Percentiles rank a stretch among this genome's conserved stretches.
These are phyloP conservation scores for Phyllotis vaccarum DNA, from an alignment of 2,797 vertebrate species.

Conservation along the genomic window DNA sequence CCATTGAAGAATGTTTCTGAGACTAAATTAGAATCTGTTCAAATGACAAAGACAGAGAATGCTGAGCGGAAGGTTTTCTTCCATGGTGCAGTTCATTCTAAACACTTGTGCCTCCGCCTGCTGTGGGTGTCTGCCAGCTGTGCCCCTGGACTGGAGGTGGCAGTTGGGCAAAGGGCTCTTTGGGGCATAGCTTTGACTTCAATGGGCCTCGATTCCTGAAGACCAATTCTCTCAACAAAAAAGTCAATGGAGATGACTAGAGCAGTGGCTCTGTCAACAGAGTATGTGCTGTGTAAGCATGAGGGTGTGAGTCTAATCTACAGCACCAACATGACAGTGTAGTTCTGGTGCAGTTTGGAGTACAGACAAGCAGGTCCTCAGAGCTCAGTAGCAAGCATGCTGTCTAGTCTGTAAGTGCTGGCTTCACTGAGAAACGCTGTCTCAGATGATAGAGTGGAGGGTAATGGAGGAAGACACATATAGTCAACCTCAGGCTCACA, in stretches of 20 bases:
- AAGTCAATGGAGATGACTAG: not conserved
- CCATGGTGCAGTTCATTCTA: not conserved
- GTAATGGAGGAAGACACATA: not conserved
- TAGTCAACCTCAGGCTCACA: not conserved
- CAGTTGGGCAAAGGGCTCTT: not conserved
- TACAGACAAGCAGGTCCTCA: not conserved
- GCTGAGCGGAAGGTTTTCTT: slow-evolving; percentile 13
- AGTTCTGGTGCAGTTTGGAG: not conserved
- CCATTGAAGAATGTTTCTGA: slow-evolving; percentile 65
- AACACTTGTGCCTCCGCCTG: not conserved
- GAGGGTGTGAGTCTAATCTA: not conserved
- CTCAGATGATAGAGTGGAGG: not conserved
- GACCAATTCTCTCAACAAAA: not conserved
- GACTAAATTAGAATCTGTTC: slow-evolving; percentile 74
- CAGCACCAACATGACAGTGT: not conserved
- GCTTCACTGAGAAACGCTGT: not conserved
- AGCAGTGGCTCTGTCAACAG: not conserved
- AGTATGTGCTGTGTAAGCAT: not conserved
- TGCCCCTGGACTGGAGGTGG: too few species aligned
- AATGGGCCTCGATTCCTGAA: not conserved
- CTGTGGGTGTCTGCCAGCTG: not conserved
- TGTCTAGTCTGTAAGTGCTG: not conserved
- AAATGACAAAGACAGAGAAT: slow-evolving; percentile 27
- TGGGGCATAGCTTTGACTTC: not conserved
- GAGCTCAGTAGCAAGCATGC: not conserved